Conservation (phyloP, 2,113 vertebrate species). For the Furnarius figulus region DNA sequence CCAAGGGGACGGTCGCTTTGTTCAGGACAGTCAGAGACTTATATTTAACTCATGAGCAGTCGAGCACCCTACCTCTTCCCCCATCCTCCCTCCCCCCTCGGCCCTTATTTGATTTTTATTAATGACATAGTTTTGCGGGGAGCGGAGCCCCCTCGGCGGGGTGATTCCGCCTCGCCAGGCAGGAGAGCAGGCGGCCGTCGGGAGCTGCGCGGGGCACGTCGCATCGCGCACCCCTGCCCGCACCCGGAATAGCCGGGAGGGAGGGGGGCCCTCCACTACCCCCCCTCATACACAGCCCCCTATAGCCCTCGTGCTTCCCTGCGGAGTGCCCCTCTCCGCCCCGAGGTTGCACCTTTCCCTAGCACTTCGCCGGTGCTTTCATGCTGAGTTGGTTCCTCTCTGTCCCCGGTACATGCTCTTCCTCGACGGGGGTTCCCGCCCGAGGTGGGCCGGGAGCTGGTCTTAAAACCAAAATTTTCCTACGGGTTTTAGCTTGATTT, state of each 20-base stretch:
- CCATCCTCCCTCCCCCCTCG: too few relatives aligned
- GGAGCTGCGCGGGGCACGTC: too few relatives aligned
- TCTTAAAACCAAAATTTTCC: background rate
- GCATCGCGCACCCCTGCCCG: background rate
- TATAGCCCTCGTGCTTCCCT: too few relatives aligned
- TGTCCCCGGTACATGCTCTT: background rate
- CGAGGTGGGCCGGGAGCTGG: rapidly evolving
- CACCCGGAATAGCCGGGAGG: background rate
- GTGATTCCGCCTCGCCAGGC: background rate
- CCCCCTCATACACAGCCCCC: too few relatives aligned
- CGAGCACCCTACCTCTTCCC: background rate
- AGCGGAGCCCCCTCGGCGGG: background rate
- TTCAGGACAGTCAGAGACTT: slow-evolving; percentile 69
- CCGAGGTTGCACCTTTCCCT: background rate
- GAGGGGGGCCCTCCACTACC: background rate
- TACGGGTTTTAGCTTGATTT: background rate
- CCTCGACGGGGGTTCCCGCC: background rate
- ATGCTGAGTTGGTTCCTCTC: background rate
- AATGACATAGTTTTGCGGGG: slow-evolving; percentile 35
- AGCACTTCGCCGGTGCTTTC: background rate
- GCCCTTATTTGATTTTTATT: slow-evolving; percentile 63
- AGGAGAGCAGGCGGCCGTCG: background rate
- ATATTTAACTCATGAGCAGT: slow-evolving; percentile 71
- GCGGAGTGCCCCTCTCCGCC: background rate
- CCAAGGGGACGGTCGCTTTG: slow-evolving; percentile 77